Conservation (phyloP, 2,888 invertebrate species). For the Drosophila pseudotakahashii region DNA sequence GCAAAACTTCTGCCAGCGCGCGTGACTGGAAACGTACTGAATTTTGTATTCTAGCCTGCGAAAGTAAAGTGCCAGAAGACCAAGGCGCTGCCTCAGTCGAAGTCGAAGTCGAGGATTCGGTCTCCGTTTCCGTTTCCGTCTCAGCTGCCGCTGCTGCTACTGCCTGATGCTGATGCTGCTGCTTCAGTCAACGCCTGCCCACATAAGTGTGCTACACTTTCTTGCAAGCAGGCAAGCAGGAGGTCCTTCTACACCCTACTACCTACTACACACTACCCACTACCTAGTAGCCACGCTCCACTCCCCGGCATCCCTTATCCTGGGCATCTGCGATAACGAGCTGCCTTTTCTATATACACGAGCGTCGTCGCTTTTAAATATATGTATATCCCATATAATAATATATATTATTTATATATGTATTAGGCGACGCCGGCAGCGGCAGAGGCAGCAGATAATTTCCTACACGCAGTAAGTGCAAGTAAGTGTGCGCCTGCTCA, state of each 20-base stretch:
- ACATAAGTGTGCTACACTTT: slow-evolving; percentile 79
- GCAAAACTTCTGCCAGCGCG: slow-evolving; percentile 81
- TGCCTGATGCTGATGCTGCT: slow-evolving; percentile 21
- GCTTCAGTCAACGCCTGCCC: slow-evolving; percentile 70
- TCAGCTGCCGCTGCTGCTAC: slow-evolving; percentile 33
- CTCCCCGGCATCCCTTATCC: slow-evolving; percentile 35
- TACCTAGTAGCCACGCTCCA: slow-evolving; percentile 30
- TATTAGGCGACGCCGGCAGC: slow-evolving; percentile 74
- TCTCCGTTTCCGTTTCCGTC: slow-evolving; percentile 28
- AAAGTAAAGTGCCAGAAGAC: slow-evolving; percentile 76
- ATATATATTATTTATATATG: slow-evolving; percentile 81
- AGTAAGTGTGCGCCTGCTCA: slow-evolving; percentile 80
- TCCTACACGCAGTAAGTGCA: slow-evolving; percentile 77
- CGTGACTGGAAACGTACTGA: slow-evolving; percentile 82
- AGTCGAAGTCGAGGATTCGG: slow-evolving; percentile 37
- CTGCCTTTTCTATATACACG: slow-evolving; percentile 47
- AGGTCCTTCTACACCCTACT: slow-evolving; percentile 40
- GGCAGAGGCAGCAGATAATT: slow-evolving; percentile 74
- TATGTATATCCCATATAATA: slow-evolving; percentile 75
- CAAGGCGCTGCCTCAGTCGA: slow-evolving; percentile 73
- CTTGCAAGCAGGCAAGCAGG: slow-evolving; percentile 65
- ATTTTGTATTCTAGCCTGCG: slow-evolving; percentile 72
- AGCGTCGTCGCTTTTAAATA: slow-evolving; percentile 64
- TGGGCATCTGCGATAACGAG: slow-evolving; percentile 40
- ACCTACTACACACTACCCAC: too few species aligned